These are phyloP conservation scores for Phthorimaea operculella DNA, from an alignment of 1,140 invertebrate genomes.

Conservation along the genomic window DNA sequence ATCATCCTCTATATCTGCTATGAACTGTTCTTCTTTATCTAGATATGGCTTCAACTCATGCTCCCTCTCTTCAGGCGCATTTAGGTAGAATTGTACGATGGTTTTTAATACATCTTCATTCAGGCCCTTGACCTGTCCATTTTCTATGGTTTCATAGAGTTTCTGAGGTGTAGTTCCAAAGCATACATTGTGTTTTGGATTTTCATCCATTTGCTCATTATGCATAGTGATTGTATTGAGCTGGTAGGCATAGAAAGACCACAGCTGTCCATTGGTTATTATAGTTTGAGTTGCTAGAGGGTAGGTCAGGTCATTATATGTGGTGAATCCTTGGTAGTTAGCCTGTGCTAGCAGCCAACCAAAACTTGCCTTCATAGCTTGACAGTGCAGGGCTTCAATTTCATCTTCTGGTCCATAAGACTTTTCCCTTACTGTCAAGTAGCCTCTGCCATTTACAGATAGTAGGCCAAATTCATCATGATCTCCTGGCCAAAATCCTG, in stretches of 20 bases:
- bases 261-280: conserved; percentile 84
- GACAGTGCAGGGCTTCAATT: conserved; percentile 73
- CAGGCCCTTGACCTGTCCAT: conserved; percentile 79
- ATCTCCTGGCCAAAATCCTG: conserved; percentile 85
- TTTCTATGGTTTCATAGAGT: conserved; percentile 80
- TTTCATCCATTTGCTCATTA: conserved; percentile 70
- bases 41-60: conserved; percentile 82
- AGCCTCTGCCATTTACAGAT: conserved; percentile 75
- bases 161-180: conserved; percentile 79
- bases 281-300: conserved; percentile 87
- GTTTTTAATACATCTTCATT: conserved; percentile 83
- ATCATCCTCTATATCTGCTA: conserved; percentile 75
- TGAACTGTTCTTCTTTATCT: conserved; percentile 65
- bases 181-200: conserved; percentile 82
- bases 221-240: conserved; percentile 84
- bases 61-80: conserved; percentile 72
- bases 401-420: conserved; percentile 65
- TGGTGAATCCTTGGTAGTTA: conserved; percentile 88
- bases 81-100: conserved; percentile 80
- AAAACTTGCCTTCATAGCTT: conserved; percentile 82
- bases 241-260: conserved; percentile 89
- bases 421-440: conserved; percentile 63
- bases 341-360: conserved; percentile 84
- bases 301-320: conserved; percentile 88
- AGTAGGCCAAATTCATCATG: conserved; percentile 78